Conservation (phyloP, 1,140 invertebrate species). For the Hermetia illucens region DNA sequence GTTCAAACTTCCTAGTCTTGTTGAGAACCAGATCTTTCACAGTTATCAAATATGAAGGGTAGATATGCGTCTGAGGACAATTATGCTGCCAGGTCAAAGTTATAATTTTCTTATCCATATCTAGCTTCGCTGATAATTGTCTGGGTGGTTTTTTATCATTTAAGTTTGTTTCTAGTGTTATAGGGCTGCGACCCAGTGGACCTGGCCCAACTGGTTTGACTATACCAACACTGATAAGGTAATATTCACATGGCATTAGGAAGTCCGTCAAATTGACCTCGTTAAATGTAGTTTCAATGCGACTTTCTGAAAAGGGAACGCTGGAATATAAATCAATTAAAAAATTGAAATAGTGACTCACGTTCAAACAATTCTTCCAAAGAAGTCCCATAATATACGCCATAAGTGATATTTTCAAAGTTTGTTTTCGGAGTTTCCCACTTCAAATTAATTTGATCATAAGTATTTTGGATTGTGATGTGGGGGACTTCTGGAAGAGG, state of each 20-base stretch:
- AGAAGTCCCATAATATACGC: conserved; percentile 43
- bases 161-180: conserved; percentile 43
- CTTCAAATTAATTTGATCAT: conserved; percentile 45
- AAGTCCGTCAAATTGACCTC: conserved; percentile 40
- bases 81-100: conserved; percentile 35
- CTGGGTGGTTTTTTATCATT: conserved; percentile 37
- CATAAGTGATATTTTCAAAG: conserved; percentile 41
- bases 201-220: conserved; percentile 45
- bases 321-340: conserved; percentile 5
- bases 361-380: conserved; percentile 34
- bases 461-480: conserved; percentile 36
- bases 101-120: conserved; percentile 32
- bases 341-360: conserved; percentile 16
- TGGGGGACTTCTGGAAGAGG: conserved; percentile 37
- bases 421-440: conserved; percentile 45
- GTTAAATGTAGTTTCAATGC: conserved; percentile 39
- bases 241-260: conserved; percentile 57
- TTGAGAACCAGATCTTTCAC: conserved; percentile 36
- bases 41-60: conserved; percentile 13
- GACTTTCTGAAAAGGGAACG: conserved; percentile 32
- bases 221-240: conserved; percentile 57
- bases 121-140: conserved; percentile 24
- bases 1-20: conserved; percentile 31
- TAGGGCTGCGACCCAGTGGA: conserved; percentile 37
- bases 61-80: conserved; percentile 2